Percentiles rank a stretch among this genome's conserved stretches.
Evolutionary conservation across 37 sponge, comb jelly and placozoan species (phyloP).

Genomic region (Theonella swinhoei): DNA sequence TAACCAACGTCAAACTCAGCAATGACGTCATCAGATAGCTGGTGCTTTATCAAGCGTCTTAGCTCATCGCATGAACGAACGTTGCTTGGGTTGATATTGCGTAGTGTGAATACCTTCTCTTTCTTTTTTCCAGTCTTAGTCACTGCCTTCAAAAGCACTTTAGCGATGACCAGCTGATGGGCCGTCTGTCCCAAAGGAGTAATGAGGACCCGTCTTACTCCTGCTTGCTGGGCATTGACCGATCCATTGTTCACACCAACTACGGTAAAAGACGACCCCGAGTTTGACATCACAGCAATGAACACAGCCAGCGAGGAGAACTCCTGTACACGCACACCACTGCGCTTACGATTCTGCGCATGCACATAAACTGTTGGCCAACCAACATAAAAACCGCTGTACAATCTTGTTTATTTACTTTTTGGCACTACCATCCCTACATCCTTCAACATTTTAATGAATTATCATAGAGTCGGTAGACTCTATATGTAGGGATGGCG

Average conservation of each 20-base stretch:
- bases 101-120: constrained; percentile 1
- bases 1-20: constrained; percentile 39
- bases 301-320: not conserved
- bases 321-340: constrained; percentile 4
- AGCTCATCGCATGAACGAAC: constrained; percentile 5
- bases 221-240: not conserved
- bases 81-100: constrained; percentile 3
- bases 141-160: constrained; percentile 11
- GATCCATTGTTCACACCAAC: not conserved
- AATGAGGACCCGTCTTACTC: not conserved
- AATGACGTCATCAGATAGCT: constrained; percentile 22
- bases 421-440: too few relatives aligned
- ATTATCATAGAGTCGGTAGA: too few relatives aligned
- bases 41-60: constrained; percentile 6
- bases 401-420: not conserved
- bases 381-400: constrained; percentile 30
- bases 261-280: not conserved
- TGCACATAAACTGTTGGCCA: not conserved
- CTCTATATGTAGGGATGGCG: too few relatives aligned
- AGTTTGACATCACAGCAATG: not conserved
- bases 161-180: not conserved
- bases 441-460: too few relatives aligned
- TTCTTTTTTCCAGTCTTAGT: not conserved
- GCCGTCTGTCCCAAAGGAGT: constrained; percentile 12
- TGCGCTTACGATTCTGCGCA: not conserved